Base-by-base conservation (phyloP, 2,113 vertebrate genomes). In the Erythrocercus mccallii region DNA sequence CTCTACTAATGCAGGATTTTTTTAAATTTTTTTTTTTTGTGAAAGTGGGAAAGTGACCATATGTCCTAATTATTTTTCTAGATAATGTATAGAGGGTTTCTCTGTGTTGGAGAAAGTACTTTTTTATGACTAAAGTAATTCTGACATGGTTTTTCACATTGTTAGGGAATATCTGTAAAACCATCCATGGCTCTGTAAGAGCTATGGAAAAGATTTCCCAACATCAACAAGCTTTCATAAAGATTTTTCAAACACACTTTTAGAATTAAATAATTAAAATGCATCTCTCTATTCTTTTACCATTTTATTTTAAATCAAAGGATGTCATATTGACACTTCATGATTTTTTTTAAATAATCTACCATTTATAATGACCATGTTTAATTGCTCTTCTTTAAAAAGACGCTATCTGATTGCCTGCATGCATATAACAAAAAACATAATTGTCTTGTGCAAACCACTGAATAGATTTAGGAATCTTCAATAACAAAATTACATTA, bases 401-500 rank as follows among this genome's bases (percentile, higher is more conserved):
- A 98, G 94, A 94, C 82, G 45, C 96, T 93, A 97, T 97, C 95
- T 96, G 92, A 97, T 97, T 97, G 92, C 94, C 86, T 94, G 92
- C 94, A 87, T 97, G 95, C 77, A 94, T 86, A 86, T 97, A 96
- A 94, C 96, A 97, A 98, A 98, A 97, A 97, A 84, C 95, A 8
- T 98, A 98, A 98, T 98, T 98, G 97, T 98, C 97, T 97, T 96
- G 84, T 95, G 96, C 92, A 97, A 97, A 96, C 96, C 96, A 95
- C 96, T 97, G 97, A 98, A 98, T 97, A 97, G 97, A 96, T 95
- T 97, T 97, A 96, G 95, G 96, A 97, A 97, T 98, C 97, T 98
- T 98, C 97, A 97, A 95, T 98, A 98, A 98, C 97, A 98, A 98
- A 98, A 98, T 98, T 98, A 97, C 97, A 97, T 98, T 97, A 98